Evolutionary conservation across 2,113 vertebrate genomes (phyloP).

Genomic region (Potamarius usumacintae): DNA sequence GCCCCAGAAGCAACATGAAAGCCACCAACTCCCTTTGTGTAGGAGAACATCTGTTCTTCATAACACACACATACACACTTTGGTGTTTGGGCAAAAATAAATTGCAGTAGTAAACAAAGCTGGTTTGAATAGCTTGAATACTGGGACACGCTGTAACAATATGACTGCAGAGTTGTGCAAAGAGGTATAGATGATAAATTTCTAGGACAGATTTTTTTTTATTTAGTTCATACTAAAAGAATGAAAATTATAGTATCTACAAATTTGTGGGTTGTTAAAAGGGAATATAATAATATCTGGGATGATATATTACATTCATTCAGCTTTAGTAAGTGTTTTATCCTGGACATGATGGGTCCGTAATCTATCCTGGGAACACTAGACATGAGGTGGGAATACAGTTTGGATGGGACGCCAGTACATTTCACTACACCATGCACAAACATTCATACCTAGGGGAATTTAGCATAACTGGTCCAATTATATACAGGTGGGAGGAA

Average conservation of each 20-base stretch:
- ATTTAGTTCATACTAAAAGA: background rate
- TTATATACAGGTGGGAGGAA: background rate
- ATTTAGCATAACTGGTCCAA: background rate
- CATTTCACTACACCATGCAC: background rate
- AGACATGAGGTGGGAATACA: background rate
- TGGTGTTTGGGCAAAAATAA: slow-evolving; percentile 5
- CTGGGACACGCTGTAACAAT: background rate
- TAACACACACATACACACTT: slow-evolving; percentile 11
- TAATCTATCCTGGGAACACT: background rate
- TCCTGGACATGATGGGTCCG: background rate
- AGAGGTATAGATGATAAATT: background rate
- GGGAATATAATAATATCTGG: background rate
- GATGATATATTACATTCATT: background rate
- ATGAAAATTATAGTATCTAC: background rate
- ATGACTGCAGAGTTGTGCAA: background rate
- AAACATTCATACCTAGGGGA: background rate
- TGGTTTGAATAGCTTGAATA: background rate
- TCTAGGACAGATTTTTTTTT: background rate
- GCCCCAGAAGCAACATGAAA: slow-evolving; percentile 40
- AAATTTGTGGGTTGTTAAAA: background rate
- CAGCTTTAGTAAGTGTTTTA: background rate
- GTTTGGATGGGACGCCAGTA: background rate
- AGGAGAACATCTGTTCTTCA: slow-evolving; percentile 52
- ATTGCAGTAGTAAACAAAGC: background rate
- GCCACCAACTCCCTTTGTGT: slow-evolving; percentile 33